Conservation (phyloP, 2,888 invertebrate species). For the Erynnis tages region DNA sequence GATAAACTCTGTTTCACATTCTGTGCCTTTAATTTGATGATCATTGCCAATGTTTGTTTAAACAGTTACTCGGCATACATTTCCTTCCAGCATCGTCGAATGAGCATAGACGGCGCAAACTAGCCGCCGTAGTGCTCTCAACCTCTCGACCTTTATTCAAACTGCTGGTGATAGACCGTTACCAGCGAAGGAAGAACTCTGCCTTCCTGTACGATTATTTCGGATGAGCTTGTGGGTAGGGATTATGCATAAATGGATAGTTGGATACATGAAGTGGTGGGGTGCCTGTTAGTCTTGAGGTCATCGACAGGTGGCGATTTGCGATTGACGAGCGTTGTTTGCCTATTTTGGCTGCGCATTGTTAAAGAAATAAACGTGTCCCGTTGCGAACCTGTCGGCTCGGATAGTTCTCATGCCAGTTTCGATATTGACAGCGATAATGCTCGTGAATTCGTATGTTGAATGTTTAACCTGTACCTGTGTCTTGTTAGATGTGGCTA, state of each 20-base stretch:
- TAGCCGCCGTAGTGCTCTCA: constrained; percentile 65
- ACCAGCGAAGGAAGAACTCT: constrained; percentile 48
- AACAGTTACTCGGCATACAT: constrained; percentile 74
- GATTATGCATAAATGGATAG: constrained; percentile 42
- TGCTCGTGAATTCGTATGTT: constrained; percentile 30
- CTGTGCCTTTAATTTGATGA: constrained; percentile 62
- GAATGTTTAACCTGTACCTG: background rate
- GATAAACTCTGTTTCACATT: constrained; percentile 39
- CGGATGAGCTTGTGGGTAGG: constrained; percentile 30
- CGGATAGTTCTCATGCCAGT: constrained; percentile 30
- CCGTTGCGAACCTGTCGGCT: constrained; percentile 47
- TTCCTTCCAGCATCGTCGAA: constrained; percentile 47
- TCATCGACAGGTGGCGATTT: constrained; percentile 77
- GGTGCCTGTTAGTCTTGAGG: constrained; percentile 71
- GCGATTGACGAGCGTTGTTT: constrained; percentile 69
- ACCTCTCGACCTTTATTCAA: constrained; percentile 76
- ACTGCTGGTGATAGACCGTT: constrained; percentile 50
- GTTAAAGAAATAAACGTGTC: constrained; percentile 58
- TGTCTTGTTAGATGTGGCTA: too few species aligned
- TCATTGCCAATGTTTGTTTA: constrained; percentile 65
- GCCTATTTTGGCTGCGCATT: constrained; percentile 72
- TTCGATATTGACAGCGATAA: constrained; percentile 33
- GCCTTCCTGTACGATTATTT: constrained; percentile 33
- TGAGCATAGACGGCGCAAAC: constrained; percentile 58
- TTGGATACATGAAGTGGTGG: constrained; percentile 45